Conservation (phyloP, 2,113 vertebrate species). For the Carassius gibelio region DNA sequence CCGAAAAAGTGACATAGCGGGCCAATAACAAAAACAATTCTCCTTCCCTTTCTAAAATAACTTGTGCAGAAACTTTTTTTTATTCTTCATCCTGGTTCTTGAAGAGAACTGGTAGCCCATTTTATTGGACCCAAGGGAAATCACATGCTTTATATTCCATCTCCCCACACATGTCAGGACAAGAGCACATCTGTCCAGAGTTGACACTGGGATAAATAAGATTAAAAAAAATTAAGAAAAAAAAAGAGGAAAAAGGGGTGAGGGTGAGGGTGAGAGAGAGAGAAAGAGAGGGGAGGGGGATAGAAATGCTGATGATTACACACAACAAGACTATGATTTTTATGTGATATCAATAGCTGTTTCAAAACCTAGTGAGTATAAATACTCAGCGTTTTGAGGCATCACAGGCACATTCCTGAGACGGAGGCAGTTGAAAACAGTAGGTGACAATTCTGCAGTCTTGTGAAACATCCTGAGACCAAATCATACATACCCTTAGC, state of each 20-base stretch:
- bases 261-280: background rate
- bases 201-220: constrained; percentile 50
- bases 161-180: constrained; percentile 35
- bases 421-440: background rate
- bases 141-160: constrained; percentile 57
- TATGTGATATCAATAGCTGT: background rate
- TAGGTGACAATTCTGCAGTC: background rate
- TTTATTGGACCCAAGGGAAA: constrained; percentile 63
- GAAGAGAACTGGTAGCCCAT: constrained; percentile 44
- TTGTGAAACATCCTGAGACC: no score
- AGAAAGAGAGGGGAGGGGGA: background rate
- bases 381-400: no score
- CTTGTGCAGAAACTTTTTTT: constrained; percentile 41
- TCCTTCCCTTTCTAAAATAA: constrained; percentile 45
- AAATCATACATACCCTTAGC: no score
- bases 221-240: background rate
- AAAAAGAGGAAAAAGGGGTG: background rate
- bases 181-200: constrained; percentile 45
- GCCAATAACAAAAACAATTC: background rate
- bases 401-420: background rate
- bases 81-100: background rate
- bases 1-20: background rate
- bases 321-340: background rate
- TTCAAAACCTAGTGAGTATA: background rate
- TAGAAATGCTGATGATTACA: background rate